Evolutionary conservation across 2,888 invertebrate genomes (phyloP).

Genomic region (Salpingus planirostris): DNA sequence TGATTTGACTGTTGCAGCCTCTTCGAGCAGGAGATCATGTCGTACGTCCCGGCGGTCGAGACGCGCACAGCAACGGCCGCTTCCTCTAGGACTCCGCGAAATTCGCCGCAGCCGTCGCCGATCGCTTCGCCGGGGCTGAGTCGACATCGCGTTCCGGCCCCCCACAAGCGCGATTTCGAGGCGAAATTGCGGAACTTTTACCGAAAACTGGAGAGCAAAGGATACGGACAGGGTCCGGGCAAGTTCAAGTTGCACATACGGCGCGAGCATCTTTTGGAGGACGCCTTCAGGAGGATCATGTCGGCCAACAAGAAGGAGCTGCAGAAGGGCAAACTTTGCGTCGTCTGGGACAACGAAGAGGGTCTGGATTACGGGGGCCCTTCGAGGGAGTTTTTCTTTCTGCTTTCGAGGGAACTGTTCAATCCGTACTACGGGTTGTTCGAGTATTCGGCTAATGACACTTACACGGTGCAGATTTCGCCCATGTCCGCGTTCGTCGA

Average conservation of each 20-base stretch:
- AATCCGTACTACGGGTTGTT: constrained; percentile 98
- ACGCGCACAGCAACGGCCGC: constrained; percentile 26
- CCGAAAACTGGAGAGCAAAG: constrained; percentile 89
- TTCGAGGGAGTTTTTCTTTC: constrained; percentile 94
- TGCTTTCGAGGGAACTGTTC: constrained; percentile 92
- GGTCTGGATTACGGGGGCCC: constrained; percentile 97
- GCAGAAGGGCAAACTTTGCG: constrained; percentile 90
- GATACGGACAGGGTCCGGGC: constrained; percentile 94
- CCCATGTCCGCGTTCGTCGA: constrained; percentile 97
- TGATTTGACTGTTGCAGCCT: constrained; percentile 58
- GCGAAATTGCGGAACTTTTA: constrained; percentile 92
- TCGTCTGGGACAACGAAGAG: constrained; percentile 91
- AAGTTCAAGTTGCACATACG: constrained; percentile 94
- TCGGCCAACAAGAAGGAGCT: constrained; percentile 90
- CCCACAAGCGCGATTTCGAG: constrained; percentile 89
- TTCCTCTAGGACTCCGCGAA: constrained; percentile 45
- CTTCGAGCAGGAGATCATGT: constrained; percentile 98
- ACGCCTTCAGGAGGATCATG: constrained; percentile 95
- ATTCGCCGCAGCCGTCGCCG: constrained; percentile 60
- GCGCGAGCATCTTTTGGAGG: constrained; percentile 87
- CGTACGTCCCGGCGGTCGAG: constrained; percentile 74
- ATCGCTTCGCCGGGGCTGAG: constrained; percentile 72
- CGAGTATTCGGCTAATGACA: constrained; percentile 96
- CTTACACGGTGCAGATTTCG: constrained; percentile 91
- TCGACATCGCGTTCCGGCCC: constrained; percentile 73